Conservation (phyloP, 2,113 vertebrate species). For the Platysternon megacephalum region DNA sequence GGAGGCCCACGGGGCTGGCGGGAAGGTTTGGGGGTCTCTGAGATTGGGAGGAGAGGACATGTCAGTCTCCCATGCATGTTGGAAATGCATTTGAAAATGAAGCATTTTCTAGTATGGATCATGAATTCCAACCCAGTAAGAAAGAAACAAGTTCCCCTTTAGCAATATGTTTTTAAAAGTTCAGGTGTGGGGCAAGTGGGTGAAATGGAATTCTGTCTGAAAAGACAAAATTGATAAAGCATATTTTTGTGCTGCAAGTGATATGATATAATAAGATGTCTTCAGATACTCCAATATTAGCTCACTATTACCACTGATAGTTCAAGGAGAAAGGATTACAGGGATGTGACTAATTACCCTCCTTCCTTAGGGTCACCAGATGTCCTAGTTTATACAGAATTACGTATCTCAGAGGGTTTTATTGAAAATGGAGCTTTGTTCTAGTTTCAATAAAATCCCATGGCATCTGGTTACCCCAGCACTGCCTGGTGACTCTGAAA, state of each 20-base stretch:
- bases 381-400: slow-evolving; percentile 67
- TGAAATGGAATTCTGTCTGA: slow-evolving; percentile 38
- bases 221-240: not conserved
- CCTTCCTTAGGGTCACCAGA: slow-evolving; percentile 55
- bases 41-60: slow-evolving; percentile 1
- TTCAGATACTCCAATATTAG: slow-evolving; percentile 29
- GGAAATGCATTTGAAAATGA: not conserved
- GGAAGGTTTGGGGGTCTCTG: not conserved
- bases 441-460: slow-evolving; percentile 60
- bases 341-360: slow-evolving; percentile 64
- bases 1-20: not conserved
- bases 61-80: not conserved
- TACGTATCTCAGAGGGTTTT: slow-evolving; percentile 37
- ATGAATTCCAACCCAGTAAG: not conserved
- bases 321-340: slow-evolving; percentile 49
- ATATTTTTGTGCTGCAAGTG: slow-evolving; percentile 35
- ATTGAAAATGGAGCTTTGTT: slow-evolving; percentile 53
- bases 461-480: not conserved
- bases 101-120: not conserved
- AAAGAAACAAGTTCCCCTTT: not conserved
- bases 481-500: not conserved
- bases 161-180: not conserved
- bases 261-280: slow-evolving; percentile 43
- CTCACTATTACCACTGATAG: slow-evolving; percentile 44
- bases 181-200: slow-evolving; percentile 29